Percentiles rank a stretch among this genome's conserved stretches.
phyloP scores from a whole-genome alignment of 2,797 vertebrate species.

The Melanotaenia pygmaea region DNA sequence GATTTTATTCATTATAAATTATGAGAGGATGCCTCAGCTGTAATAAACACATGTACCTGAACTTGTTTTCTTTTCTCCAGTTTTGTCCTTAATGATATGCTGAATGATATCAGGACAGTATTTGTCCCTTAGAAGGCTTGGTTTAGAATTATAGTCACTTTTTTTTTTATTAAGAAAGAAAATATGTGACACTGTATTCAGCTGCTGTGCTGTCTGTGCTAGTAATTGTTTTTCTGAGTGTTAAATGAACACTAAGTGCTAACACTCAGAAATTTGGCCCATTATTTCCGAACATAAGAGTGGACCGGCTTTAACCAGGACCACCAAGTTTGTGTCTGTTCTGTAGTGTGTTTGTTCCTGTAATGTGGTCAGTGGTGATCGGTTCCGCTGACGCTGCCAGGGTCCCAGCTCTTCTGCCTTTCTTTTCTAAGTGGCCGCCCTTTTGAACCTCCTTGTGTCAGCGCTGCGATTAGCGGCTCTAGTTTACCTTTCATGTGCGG shows the following conservation, averaged over 20 bases:
- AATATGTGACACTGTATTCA: constrained; percentile 28
- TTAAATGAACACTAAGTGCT: constrained; percentile 7
- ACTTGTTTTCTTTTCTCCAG: constrained; percentile 47
- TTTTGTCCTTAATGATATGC: constrained; percentile 20
- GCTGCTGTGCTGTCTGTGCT: background rate
- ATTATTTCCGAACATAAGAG: constrained; percentile 46
- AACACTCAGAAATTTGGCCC: constrained; percentile 10
- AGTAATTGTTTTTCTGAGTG: constrained; percentile 10
- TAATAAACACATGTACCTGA: constrained; percentile 62
- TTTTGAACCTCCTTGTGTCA: constrained; percentile 79
- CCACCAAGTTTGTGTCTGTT: constrained; percentile 75
- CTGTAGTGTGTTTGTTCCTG: constrained; percentile 69
- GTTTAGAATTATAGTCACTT: constrained; percentile 28
- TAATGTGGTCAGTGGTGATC: constrained; percentile 72
- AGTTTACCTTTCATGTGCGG: constrained; percentile 80
- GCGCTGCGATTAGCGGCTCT: constrained; percentile 72
- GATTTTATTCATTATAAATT: constrained; percentile 37
- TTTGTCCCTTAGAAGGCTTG: constrained; percentile 21
- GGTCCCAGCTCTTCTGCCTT: constrained; percentile 71
- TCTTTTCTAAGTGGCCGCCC: constrained; percentile 81
- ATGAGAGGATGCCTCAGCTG: constrained; percentile 30
- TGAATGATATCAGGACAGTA: constrained; percentile 16
- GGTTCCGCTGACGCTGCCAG: constrained; percentile 65
- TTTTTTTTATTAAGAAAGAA: constrained; percentile 5
- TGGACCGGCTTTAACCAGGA: constrained; percentile 45